phyloP scores from a whole-genome alignment of 2,797 vertebrate species.

The Rousettus madagascariensis region DNA sequence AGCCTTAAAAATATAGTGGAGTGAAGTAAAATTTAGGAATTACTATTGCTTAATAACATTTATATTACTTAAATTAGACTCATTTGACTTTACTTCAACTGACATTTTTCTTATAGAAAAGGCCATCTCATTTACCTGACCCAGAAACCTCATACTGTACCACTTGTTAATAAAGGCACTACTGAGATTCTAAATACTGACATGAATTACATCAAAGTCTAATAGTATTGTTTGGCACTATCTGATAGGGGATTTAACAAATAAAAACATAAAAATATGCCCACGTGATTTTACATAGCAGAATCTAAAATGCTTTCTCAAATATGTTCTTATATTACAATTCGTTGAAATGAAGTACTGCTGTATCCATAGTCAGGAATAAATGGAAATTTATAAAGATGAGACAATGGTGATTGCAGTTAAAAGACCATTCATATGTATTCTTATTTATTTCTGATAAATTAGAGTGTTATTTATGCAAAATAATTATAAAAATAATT shows the following conservation, averaged over 20 bases:
- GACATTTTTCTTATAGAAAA: conserved; percentile 6
- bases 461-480: background rate
- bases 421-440: background rate
- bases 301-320: background rate
- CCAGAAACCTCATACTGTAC: background rate
- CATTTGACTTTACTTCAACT: background rate
- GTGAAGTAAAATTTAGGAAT: background rate
- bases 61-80: background rate
- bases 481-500: background rate
- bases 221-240: background rate
- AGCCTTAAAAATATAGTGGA: background rate
- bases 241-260: background rate
- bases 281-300: background rate
- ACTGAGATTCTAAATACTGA: background rate
- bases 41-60: background rate
- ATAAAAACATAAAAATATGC: background rate
- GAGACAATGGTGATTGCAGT: background rate
- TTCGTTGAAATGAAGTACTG: background rate
- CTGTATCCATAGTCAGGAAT: background rate
- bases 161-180: background rate
- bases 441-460: conserved; percentile 3
- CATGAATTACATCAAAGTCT: background rate
- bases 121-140: background rate
- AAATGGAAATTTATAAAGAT: background rate
- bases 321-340: background rate